A percentile compares a stretch with the other conserved stretches of the same genome.
Evolutionary conservation across 1,140 invertebrate genomes (phyloP).

Genomic region (Bombus turneri): DNA sequence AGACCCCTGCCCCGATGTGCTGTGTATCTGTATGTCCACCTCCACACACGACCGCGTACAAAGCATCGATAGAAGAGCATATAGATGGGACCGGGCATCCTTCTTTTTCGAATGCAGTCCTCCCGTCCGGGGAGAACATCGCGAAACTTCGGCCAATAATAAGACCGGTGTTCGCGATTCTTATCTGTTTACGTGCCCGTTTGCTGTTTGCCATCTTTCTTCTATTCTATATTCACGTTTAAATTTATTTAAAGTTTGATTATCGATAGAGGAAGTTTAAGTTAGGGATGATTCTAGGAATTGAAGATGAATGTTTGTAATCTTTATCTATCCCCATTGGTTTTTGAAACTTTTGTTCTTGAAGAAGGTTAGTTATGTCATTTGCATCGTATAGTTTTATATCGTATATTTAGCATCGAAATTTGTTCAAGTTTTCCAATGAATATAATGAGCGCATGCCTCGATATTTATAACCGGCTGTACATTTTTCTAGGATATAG

Average conservation of each 20-base stretch:
- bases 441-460: too few relatives aligned
- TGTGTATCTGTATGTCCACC: constrained; percentile 72
- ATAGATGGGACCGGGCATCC: constrained; percentile 81
- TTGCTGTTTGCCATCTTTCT: not conserved
- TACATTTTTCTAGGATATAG: not conserved
- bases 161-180: constrained; percentile 48
- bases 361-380: too few relatives aligned
- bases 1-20: constrained; percentile 77
- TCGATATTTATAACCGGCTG: too few relatives aligned
- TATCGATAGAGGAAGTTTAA: too few relatives aligned
- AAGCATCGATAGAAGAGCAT: constrained; percentile 81
- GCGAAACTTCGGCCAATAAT: constrained; percentile 65
- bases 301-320: not conserved
- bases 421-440: too few relatives aligned
- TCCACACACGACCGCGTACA: constrained; percentile 74
- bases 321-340: too few relatives aligned
- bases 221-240: too few relatives aligned
- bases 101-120: constrained; percentile 76
- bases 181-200: not conserved
- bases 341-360: not conserved
- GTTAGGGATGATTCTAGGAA: too few relatives aligned
- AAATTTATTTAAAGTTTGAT: too few relatives aligned
- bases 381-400: too few relatives aligned
- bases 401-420: too few relatives aligned
- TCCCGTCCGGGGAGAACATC: constrained; percentile 60